Percentiles rank a stretch among this genome's conserved stretches.
Evolutionary conservation across 2,113 vertebrate species (phyloP).

Genomic region (Platycercus adscitus): DNA sequence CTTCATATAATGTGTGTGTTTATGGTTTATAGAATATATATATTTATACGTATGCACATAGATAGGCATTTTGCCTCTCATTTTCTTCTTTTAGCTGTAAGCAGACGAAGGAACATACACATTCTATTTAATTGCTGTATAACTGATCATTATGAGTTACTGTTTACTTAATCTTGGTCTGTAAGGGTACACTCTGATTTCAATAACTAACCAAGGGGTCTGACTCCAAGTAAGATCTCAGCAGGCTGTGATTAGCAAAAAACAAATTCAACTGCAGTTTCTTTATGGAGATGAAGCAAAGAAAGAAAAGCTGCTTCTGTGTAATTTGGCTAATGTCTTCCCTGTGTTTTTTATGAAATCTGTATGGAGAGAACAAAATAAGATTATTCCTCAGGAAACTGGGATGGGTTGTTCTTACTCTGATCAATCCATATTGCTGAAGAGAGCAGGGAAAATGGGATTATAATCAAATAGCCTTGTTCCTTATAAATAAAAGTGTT

Average conservation of each 20-base stretch:
- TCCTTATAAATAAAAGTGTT: slow-evolving; percentile 43
- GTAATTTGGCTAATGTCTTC: not conserved
- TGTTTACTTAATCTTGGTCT: not conserved
- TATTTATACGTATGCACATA: not conserved
- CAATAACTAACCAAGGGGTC: not conserved
- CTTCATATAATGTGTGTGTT: not conserved
- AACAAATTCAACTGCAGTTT: not conserved
- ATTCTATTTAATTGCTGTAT: not conserved
- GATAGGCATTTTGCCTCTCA: not conserved
- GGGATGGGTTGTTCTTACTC: not conserved
- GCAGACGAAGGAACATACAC: not conserved
- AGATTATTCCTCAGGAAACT: slow-evolving; percentile 4
- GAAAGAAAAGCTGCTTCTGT: not conserved
- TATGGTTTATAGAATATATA: not conserved
- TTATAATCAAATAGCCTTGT: slow-evolving; percentile 48
- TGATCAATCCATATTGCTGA: not conserved
- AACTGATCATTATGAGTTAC: not conserved
- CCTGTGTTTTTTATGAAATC: not conserved
- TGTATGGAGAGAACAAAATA: not conserved
- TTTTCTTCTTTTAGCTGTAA: not conserved
- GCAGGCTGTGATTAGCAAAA: not conserved
- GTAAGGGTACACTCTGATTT: not conserved
- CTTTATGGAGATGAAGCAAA: not conserved
- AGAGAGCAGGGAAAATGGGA: not conserved
- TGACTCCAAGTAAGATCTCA: not conserved